These are phyloP conservation scores for Cuculus canorus DNA, from an alignment of 2,797 vertebrate genomes.

Conservation along the genomic window DNA sequence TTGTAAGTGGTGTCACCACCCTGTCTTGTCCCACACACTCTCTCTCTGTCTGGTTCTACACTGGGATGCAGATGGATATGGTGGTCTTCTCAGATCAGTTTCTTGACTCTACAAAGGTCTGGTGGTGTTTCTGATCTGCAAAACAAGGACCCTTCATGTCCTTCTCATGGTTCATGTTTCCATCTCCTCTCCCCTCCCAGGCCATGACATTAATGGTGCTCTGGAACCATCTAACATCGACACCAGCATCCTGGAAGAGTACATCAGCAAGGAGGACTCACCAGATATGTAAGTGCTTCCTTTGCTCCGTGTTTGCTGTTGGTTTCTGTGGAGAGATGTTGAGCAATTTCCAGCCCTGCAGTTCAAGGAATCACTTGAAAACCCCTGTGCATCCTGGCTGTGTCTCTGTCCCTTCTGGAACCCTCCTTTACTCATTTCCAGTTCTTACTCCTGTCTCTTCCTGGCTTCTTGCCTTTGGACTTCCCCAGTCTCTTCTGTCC, in stretches of 20 bases:
- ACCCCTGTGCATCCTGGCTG: background rate
- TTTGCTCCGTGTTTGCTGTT: rapidly evolving
- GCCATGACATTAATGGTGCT: constrained; percentile 98
- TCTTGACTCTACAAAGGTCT: no score
- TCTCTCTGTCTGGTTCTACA: background rate
- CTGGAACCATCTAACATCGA: constrained; percentile 98
- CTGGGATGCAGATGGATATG: background rate
- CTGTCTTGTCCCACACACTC: rapidly evolving
- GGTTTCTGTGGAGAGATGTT: background rate
- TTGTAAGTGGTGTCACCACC: background rate
- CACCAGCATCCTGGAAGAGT: constrained; percentile 99
- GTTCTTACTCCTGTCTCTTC: background rate
- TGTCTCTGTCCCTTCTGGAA: background rate
- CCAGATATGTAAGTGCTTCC: constrained; percentile 91
- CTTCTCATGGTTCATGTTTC: background rate
- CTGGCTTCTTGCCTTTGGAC: background rate
- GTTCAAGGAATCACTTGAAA: background rate
- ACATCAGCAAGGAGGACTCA: constrained; percentile 98
- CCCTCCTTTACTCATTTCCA: background rate
- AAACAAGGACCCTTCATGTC: background rate
- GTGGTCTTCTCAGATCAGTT: no score
- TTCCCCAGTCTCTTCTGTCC: background rate
- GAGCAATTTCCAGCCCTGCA: background rate
- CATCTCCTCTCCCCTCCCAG: constrained; percentile 70
- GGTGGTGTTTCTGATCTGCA: background rate